Conservation (phyloP, 2,797 vertebrate genomes). For the Coilia nasus region DNA sequence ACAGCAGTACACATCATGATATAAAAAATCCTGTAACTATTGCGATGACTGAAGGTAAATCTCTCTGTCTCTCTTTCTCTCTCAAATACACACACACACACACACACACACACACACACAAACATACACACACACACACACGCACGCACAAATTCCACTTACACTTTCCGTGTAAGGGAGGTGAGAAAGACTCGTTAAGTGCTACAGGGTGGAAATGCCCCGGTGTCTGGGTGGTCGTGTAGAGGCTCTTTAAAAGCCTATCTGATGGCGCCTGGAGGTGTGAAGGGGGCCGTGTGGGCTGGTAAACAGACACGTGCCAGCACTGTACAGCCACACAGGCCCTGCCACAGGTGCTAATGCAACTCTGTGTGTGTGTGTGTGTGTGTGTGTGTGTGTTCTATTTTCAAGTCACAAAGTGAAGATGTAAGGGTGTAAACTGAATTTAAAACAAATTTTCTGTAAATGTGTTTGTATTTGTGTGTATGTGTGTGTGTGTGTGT, state of each 20-base stretch:
- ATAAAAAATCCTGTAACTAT: neutral
- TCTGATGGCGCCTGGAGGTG: constrained; percentile 4
- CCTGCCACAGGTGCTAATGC: too few relatives aligned
- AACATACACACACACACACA: neutral
- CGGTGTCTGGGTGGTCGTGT: neutral
- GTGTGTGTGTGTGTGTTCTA: too few relatives aligned
- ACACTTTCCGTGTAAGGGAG: neutral
- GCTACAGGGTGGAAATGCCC: neutral
- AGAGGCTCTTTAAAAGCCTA: neutral
- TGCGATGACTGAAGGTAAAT: neutral
- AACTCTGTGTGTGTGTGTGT: too few relatives aligned
- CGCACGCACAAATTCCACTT: neutral
- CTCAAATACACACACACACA: neutral
- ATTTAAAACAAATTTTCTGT: too few relatives aligned
- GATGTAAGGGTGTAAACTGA: too few relatives aligned
- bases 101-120: neutral
- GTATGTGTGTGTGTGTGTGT: too few relatives aligned
- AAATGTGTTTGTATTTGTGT: too few relatives aligned
- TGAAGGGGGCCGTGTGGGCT: neutral
- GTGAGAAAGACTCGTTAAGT: constrained; percentile 6
- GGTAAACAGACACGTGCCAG: neutral
- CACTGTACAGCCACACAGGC: too few relatives aligned
- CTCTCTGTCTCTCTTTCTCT: neutral
- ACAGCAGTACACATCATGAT: too few relatives aligned
- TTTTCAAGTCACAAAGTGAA: too few relatives aligned